Percentiles rank a stretch among this genome's conserved stretches.
Conservation (phyloP, 2,888 invertebrate species). For the Crioceris asparagi region DNA sequence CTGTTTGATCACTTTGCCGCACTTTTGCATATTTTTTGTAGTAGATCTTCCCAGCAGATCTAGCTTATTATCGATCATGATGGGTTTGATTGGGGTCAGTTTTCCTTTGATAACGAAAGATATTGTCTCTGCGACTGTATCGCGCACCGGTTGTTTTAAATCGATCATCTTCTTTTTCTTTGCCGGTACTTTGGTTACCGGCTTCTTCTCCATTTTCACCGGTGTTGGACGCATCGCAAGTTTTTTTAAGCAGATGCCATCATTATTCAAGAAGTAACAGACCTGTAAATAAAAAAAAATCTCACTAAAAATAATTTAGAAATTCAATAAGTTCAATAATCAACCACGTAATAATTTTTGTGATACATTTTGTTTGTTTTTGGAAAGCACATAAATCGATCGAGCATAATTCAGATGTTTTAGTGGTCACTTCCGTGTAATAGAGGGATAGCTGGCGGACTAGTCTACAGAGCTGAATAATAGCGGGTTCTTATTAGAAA, state of each 20-base stretch:
- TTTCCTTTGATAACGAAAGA: slow-evolving; percentile 36
- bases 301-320: background rate
- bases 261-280: background rate
- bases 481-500: too few species aligned
- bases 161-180: slow-evolving; percentile 26
- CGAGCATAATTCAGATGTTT: too few species aligned
- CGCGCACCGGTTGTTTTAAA: slow-evolving; percentile 24
- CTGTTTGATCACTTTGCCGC: slow-evolving; percentile 9
- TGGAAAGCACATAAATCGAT: too few species aligned
- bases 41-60: slow-evolving; percentile 19
- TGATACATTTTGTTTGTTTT: too few species aligned
- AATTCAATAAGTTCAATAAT: too few species aligned
- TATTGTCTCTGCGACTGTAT: slow-evolving; percentile 35
- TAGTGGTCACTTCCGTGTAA: too few species aligned
- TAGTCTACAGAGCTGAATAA: too few species aligned
- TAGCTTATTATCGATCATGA: slow-evolving; percentile 16
- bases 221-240: slow-evolving; percentile 14
- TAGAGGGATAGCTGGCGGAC: too few species aligned
- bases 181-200: slow-evolving; percentile 13
- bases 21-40: slow-evolving; percentile 6
- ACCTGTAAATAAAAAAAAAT: slow-evolving; percentile 14
- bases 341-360: too few species aligned
- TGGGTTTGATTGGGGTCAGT: slow-evolving; percentile 30
- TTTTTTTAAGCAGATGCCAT: too few species aligned
- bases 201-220: slow-evolving; percentile 12